A percentile compares a stretch with the other conserved stretches of the same genome.
Conservation (phyloP, 2,113 vertebrate species). For the Pterocles orientalis region DNA sequence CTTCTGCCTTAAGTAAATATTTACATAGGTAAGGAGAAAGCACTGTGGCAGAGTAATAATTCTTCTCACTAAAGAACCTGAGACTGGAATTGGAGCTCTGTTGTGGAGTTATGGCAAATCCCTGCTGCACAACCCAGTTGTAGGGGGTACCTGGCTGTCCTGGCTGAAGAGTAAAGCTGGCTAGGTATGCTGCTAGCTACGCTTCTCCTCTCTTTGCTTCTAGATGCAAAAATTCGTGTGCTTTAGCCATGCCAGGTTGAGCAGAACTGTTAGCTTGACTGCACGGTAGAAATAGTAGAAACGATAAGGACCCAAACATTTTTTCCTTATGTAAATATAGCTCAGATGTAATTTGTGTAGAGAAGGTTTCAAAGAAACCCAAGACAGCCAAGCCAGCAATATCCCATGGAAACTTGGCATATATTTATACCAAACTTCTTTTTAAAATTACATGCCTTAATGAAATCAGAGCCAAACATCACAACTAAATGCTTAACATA, state of each 20-base stretch:
- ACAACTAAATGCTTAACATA: neutral
- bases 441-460: constrained; percentile 5
- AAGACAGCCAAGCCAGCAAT: neutral
- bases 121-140: neutral
- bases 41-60: neutral
- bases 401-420: constrained; percentile 25
- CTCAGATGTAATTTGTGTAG: neutral
- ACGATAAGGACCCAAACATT: neutral
- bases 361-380: constrained; percentile 24
- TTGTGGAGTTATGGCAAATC: neutral
- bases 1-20: constrained; percentile 48
- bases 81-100: neutral
- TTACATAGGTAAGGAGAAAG: constrained; percentile 27
- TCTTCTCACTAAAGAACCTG: neutral
- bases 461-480: neutral
- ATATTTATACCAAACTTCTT: neutral
- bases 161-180: neutral
- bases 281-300: neutral
- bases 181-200: neutral
- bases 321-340: neutral
- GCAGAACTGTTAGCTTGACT: neutral
- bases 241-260: neutral
- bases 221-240: neutral
- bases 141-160: neutral
- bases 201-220: neutral